Base-by-base conservation (phyloP, 2,797 vertebrate genomes). In the Cephalopachus bancanus region DNA sequence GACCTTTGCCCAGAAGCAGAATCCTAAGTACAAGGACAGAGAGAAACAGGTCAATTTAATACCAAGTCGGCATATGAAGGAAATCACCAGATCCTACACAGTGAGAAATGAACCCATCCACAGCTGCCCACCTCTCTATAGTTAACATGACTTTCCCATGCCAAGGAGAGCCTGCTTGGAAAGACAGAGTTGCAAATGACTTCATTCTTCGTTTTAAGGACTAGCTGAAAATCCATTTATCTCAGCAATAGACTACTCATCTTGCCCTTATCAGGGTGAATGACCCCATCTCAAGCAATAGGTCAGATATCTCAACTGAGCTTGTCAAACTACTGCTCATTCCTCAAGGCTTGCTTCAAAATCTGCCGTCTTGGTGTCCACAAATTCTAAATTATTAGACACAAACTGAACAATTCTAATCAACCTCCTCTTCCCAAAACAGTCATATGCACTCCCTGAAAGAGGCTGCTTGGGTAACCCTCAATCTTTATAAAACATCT, bases 61-160 rank as follows among this genome's bases (percentile, higher is more conserved):
- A 26, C 1, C 10, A 44, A 7, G n/a, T n/a, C 14, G 30, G 20
- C 9, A 4, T 62, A 62, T 1, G 5, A 5, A 0, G 62, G 71
- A 26, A 37, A 30, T 12, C 4, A 7, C 24, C n/a, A 14, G 3
- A 3, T 22, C 65, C 57, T 30, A 22, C 1, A 6, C 6, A 0
- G 16, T 0, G 11, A 16, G n/a, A 53, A n/a, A 14, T 7, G 44
- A 33, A 22, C 10, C 49, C 10, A 0, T 17, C 14, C n/a, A 1
- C 51, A 28, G 28, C 30, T 7, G 12, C 14, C 79, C 12, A 12
- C 20, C 11, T 9, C 24, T 33, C 4, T 33, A 20, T 4, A 7
- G 26, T 2, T 2, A 49, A 4, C 7, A 1, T 1, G 19, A 24
- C 3, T 4, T 26, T 4, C 2, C 69, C 0, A 0, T 22, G 20